Evolutionary conservation across 2,113 vertebrate species (phyloP), one percentile per base, ranked within the genome.

Genomic region (Phyllostomus discolor): DNA sequence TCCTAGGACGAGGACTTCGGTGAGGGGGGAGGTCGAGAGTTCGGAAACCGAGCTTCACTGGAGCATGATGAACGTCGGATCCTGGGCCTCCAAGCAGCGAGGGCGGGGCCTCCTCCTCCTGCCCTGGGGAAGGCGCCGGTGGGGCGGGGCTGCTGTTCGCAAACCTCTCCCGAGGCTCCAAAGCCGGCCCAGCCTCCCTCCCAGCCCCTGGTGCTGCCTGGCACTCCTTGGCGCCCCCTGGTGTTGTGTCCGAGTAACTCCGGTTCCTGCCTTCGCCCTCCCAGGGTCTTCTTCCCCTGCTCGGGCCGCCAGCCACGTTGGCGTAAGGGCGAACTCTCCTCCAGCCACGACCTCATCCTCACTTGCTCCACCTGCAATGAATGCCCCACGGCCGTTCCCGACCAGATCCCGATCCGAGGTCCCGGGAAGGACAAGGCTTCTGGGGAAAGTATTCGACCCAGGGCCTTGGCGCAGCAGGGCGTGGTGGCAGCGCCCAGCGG

Each of bases 71-170:
- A 41, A n/a, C n/a, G n/a, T n/a, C n/a, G n/a, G 59, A 54, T 41
- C 48, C n/a, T 0, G 38, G 0, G 0, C 38, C 12, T 0, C 0
- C 0, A 4, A 24, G 43, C 54, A 5, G 20, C 8, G 33, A 26
- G 46, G 26, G 14, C 52, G 10, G 43, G 86, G 10, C 26, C n/a
- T 1, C 1, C 1, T 1, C 1, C 1, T 41, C 17, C 20, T 41
- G 43, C 33, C 62, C 31, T 0, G 1, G 70, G 67, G 12, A 33
- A 9, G 50, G 52, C 0, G 31, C 26, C 9, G 8, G 15, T 52
- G 20, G 35, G 3, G 4, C 22, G 54, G 59, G 24, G 24, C 10
- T 62, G 75, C 69, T 17, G 1, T 26, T 15, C 31, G 10, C 16
- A 22, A 64, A 54, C 28, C 26, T 28, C 15, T 54, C 46, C 64